Evolutionary conservation across 2,113 vertebrate species (phyloP), one percentile per base, ranked within the genome.

Genomic region (Melanerpes aurifrons): DNA sequence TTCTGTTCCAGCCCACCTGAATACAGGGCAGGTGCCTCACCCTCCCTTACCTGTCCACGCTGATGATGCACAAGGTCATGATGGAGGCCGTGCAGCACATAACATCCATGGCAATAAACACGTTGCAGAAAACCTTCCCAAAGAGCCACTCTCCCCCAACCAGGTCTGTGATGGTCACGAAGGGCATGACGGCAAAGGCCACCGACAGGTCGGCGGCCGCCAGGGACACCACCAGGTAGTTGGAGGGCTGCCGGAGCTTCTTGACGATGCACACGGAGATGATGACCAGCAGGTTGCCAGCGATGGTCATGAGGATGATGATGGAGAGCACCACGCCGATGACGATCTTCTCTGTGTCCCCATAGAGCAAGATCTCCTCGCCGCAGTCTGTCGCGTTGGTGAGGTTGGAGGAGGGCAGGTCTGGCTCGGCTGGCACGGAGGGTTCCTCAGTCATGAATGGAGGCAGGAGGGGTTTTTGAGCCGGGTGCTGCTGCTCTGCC

Each of bases 21-120:
- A 31, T 1, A 0, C 3, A 1, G 0, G 1, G 35, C 35, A 4
- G 15, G 20, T 5, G 12, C 67, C 50, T 21, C 1, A 4, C 43
- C 53, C 15, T 21, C 31, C 71, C 97, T 96, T 86, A 98, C 98
- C 98, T 97, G 97, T 98, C 98, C 92, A 98, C 97, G 25, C 98
- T 98, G 95, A 98, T 98, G 87, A 98, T 98, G 81, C 98, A 98
- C 72, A 98, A 86, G 32, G 98, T 98, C 98, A 98, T 98, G 90
- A 98, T 98, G 56, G 98, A 98, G 7, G 98, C 98, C 0, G 98
- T 98, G 94, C 98, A 98, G 43, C 98, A 98, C 97, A 98, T 98
- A 47, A 98, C 98, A 6, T 98, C 98, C 98, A 98, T 98, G 93
- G 98, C 98, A 24, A 98, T 98, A 75, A 98, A 98, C 1, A 98